phyloP scores from a whole-genome alignment of 2,797 vertebrate species.

The Emydoidea blandingii region DNA sequence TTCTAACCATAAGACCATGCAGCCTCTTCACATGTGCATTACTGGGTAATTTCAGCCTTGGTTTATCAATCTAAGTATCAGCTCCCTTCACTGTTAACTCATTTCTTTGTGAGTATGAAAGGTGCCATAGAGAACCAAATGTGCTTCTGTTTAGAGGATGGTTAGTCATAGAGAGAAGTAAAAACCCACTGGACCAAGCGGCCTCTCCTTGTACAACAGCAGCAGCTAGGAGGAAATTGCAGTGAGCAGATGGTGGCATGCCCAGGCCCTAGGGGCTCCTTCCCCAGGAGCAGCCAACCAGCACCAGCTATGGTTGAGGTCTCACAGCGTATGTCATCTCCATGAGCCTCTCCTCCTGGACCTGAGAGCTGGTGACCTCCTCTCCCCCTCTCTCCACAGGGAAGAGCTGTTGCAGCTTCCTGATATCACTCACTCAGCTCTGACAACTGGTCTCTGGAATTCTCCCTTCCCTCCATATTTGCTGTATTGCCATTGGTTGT shows the following conservation, averaged over 20 bases:
- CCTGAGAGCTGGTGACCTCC: neutral
- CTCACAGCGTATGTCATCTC: neutral
- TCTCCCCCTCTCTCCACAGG: neutral
- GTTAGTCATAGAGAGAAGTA: neutral
- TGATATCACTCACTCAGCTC: neutral
- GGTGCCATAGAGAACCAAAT: neutral
- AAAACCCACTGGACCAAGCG: neutral
- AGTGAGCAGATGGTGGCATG: neutral
- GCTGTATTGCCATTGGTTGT: neutral
- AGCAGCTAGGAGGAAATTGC: neutral
- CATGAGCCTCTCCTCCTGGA: neutral
- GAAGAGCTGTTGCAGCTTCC: neutral
- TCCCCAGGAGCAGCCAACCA: neutral
- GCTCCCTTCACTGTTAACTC: neutral
- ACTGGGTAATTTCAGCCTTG: neutral
- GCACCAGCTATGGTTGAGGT: neutral
- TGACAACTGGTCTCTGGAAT: neutral
- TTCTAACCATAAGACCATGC: accelerated
- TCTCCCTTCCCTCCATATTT: neutral
- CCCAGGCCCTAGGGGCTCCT: neutral
- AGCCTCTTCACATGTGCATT: neutral
- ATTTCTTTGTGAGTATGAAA: neutral
- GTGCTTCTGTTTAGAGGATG: neutral
- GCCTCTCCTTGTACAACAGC: neutral
- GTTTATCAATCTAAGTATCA: neutral